phyloP scores from a whole-genome alignment of 2,113 vertebrate genomes.

The Lampris incognitus region DNA sequence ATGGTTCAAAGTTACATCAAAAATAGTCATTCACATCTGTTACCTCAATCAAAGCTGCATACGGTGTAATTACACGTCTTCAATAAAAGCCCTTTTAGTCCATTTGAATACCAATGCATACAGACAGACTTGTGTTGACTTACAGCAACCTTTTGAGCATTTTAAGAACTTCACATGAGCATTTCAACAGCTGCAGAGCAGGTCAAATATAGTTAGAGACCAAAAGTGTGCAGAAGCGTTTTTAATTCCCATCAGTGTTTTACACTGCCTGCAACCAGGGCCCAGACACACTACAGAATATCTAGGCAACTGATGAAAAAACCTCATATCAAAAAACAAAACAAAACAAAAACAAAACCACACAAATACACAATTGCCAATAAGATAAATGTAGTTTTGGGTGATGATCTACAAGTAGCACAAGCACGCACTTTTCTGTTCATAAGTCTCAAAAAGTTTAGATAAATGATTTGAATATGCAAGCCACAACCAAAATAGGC shows the following conservation, averaged over 20 bases:
- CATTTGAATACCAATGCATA: slow-evolving; percentile 81
- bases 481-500: slow-evolving; percentile 24
- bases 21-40: slow-evolving; percentile 87
- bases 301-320: slow-evolving; percentile 12
- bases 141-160: slow-evolving; percentile 78
- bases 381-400: slow-evolving; percentile 22
- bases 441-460: slow-evolving; percentile 23
- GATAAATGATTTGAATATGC: too few species aligned
- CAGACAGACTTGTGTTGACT: slow-evolving; percentile 81
- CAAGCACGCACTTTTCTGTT: slow-evolving; percentile 23
- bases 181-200: slow-evolving; percentile 70
- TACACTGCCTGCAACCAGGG: slow-evolving; percentile 47
- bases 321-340: too few species aligned
- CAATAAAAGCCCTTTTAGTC: slow-evolving; percentile 78
- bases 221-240: slow-evolving; percentile 54
- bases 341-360: neutral
- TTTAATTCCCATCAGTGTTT: slow-evolving; percentile 65
- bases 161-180: slow-evolving; percentile 75
- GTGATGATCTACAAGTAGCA: slow-evolving; percentile 43
- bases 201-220: slow-evolving; percentile 73
- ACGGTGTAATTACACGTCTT: slow-evolving; percentile 81
- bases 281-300: slow-evolving; percentile 54
- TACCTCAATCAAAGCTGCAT: slow-evolving; percentile 82
- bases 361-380: slow-evolving; percentile 4
- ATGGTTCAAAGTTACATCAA: slow-evolving; percentile 83